Evolutionary conservation across 2,888 invertebrate species (phyloP).

Genomic region (Diarsia brunnea): DNA sequence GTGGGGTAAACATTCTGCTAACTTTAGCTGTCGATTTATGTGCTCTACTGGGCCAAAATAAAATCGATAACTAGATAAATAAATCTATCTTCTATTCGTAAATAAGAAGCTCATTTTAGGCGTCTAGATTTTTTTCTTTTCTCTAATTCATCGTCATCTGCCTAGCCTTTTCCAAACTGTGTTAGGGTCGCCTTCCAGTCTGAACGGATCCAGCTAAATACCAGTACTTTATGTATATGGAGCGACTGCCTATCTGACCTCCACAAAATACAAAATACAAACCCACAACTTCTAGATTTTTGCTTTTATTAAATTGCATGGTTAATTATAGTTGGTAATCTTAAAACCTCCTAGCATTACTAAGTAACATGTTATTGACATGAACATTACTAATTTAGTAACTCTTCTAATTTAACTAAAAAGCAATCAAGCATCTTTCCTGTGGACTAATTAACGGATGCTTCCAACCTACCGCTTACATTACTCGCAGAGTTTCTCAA

Average conservation of each 20-base stretch:
- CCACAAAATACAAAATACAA: too few species aligned
- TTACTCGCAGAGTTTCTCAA: constrained; percentile 25
- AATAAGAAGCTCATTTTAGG: not conserved
- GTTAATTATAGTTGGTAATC: not conserved
- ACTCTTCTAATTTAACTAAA: constrained; percentile 16
- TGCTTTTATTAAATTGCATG: not conserved
- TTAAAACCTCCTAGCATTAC: too few species aligned
- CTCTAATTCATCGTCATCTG: too few species aligned
- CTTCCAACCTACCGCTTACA: constrained; percentile 12
- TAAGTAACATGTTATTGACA: not conserved
- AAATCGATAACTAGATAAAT: not conserved
- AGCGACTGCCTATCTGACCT: too few species aligned
- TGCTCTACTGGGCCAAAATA: not conserved
- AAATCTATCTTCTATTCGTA: not conserved
- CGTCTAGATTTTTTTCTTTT: too few species aligned
- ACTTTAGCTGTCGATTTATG: not conserved
- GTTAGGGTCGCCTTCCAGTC: too few species aligned
- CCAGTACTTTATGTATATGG: too few species aligned
- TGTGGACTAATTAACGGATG: not conserved
- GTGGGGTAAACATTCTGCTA: not conserved
- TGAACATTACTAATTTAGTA: constrained; percentile 4
- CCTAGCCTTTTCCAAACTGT: too few species aligned
- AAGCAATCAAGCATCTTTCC: not conserved
- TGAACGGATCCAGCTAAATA: too few species aligned
- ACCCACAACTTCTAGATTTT: not conserved